These are phyloP conservation scores for Pocota personata DNA, from an alignment of 2,888 invertebrate species.

Conservation along the genomic window DNA sequence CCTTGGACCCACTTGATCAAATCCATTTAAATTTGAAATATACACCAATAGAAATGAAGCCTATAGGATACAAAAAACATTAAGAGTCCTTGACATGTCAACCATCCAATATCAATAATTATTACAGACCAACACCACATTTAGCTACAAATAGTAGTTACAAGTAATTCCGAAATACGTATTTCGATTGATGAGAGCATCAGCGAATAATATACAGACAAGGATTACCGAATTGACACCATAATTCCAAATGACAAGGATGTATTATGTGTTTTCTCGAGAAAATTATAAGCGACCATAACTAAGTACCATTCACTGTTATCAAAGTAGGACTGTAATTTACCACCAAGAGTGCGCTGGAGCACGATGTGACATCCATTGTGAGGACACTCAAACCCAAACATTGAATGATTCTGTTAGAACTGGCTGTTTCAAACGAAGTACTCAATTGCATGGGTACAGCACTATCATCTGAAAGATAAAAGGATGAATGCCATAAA, in stretches of 20 bases:
- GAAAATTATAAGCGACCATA: constrained; percentile 45
- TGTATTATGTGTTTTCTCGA: constrained; percentile 3
- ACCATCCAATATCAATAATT: not conserved
- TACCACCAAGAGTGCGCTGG: constrained; percentile 63
- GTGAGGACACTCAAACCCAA: constrained; percentile 5
- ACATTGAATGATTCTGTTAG: not conserved
- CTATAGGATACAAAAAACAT: not conserved
- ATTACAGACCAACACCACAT: not conserved
- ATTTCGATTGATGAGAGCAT: constrained; percentile 44
- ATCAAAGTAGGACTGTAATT: constrained; percentile 68
- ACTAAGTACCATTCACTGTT: constrained; percentile 17
- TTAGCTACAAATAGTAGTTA: not conserved
- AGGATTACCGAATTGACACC: constrained; percentile 22
- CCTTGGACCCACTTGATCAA: not conserved
- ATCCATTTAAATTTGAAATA: constrained; percentile 6
- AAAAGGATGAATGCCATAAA: constrained; percentile 34
- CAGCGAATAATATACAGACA: constrained; percentile 15
- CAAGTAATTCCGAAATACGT: constrained; percentile 6
- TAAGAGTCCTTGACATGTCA: constrained; percentile 28
- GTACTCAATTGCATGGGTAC: constrained; percentile 15
- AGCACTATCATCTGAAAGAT: constrained; percentile 35
- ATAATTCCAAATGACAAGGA: constrained; percentile 42
- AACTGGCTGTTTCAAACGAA: constrained; percentile 12
- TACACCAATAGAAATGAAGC: not conserved
- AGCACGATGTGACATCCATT: constrained; percentile 44